A percentile compares a stretch with the other conserved stretches of the same genome.
These are phyloP conservation scores for Elachura formosa DNA, from an alignment of 2,113 vertebrate genomes.

Conservation along the genomic window DNA sequence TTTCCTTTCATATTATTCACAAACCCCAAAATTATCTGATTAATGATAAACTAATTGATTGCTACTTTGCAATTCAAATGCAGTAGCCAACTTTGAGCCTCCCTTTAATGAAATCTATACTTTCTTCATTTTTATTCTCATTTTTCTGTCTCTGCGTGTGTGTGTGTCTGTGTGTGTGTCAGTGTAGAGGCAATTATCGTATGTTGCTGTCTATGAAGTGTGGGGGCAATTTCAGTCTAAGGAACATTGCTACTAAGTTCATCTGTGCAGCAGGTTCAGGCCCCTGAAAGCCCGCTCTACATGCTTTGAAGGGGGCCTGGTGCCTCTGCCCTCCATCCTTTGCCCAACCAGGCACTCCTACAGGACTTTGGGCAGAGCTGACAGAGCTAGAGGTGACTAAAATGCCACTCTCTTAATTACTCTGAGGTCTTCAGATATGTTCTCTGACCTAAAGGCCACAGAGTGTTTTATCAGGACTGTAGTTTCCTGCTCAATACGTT, in stretches of 20 bases:
- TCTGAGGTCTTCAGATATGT: not conserved
- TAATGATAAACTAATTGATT: conserved; percentile 87
- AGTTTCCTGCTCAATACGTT: not conserved
- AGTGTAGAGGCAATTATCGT: not conserved
- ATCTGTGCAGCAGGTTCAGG: not conserved
- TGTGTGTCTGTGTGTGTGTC: not conserved
- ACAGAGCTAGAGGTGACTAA: not conserved
- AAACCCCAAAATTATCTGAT: conserved; percentile 77
- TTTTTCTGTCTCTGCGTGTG: rapidly evolving
- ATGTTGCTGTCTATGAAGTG: not conserved
- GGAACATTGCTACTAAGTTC: not conserved
- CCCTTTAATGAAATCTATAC: not conserved
- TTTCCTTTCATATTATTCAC: conserved; percentile 81
- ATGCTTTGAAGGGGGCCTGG: not conserved
- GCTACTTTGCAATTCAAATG: conserved; percentile 65
- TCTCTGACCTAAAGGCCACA: not conserved
- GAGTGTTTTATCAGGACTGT: not conserved
- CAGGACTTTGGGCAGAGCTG: not conserved
- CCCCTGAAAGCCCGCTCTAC: not conserved
- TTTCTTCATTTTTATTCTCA: not conserved
- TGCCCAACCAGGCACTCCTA: not conserved
- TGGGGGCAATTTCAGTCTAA: not conserved
- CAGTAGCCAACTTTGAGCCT: conserved; percentile 19
- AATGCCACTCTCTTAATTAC: not conserved
- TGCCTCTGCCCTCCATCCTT: not conserved